Conservation (phyloP, 2,888 invertebrate genomes). For the Drosophila ezoana region DNA sequence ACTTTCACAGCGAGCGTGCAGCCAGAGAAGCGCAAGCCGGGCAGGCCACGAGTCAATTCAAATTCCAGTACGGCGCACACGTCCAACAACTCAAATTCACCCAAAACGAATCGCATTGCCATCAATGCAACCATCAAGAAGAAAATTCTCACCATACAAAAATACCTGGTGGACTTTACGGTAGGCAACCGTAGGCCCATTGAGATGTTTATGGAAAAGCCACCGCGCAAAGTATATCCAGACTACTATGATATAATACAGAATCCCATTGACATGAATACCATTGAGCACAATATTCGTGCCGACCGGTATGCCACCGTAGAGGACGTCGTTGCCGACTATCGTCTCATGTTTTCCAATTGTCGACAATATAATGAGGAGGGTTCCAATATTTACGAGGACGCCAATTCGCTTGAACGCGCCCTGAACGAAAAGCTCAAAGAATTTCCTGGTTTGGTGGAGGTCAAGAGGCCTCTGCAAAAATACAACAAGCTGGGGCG, state of each 20-base stretch:
- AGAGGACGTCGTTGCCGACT: conserved; percentile 94
- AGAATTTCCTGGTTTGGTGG: conserved; percentile 88
- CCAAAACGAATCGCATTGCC: conserved; percentile 81
- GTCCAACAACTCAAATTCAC: conserved; percentile 69
- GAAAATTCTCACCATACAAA: conserved; percentile 92
- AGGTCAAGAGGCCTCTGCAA: conserved; percentile 82
- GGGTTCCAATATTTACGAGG: conserved; percentile 97
- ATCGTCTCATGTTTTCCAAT: conserved; percentile 97
- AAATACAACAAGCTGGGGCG: conserved; percentile 77
- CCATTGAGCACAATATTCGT: conserved; percentile 96
- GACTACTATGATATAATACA: conserved; percentile 98
- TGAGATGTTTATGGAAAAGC: conserved; percentile 97
- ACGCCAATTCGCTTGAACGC: conserved; percentile 94
- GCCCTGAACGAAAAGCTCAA: conserved; percentile 93
- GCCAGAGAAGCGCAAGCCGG: conserved; percentile 78
- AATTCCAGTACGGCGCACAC: conserved; percentile 60
- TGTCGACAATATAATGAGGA: conserved; percentile 99
- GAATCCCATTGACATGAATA: conserved; percentile 97
- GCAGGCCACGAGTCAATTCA: conserved; percentile 82
- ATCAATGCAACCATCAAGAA: conserved; percentile 87
- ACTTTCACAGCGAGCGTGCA: conserved; percentile 51
- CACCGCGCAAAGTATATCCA: conserved; percentile 96
- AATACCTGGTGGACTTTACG: conserved; percentile 89
- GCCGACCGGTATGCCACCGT: conserved; percentile 92
- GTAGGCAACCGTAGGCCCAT: conserved; percentile 94